Conservation (phyloP, 2,797 vertebrate species). For the Brachymystax lenok region DNA sequence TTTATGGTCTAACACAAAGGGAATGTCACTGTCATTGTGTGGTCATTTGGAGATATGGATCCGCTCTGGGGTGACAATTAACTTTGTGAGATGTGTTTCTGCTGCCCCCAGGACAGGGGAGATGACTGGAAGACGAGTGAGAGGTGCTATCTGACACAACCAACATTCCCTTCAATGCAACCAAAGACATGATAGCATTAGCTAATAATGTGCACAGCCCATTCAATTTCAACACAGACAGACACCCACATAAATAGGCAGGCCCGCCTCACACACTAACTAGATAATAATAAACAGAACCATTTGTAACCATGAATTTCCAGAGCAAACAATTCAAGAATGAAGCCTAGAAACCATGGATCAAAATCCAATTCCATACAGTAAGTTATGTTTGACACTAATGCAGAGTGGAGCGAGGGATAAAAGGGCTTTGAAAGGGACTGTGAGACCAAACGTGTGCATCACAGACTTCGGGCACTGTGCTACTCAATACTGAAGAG, state of each 20-base stretch:
- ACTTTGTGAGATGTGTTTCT: constrained; percentile 54
- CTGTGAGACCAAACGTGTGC: neutral
- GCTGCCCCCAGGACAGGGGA: constrained; percentile 49
- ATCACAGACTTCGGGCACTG: neutral
- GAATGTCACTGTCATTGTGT: constrained; percentile 17
- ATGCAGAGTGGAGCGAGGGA: constrained; percentile 1
- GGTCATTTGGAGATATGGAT: constrained; percentile 15
- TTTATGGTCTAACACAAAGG: neutral
- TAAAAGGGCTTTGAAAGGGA: neutral
- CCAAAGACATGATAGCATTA: constrained; percentile 27
- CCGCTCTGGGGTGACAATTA: constrained; percentile 35
- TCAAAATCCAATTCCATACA: neutral
- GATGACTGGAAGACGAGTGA: constrained; percentile 69
- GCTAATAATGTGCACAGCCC: no score
- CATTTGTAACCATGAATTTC: constrained; percentile 47
- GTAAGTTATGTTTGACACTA: neutral
- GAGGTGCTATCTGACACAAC: constrained; percentile 54
- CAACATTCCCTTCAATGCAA: constrained; percentile 58
- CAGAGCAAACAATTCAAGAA: constrained; percentile 32
- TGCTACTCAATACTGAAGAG: neutral
- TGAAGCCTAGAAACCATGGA: constrained; percentile 5
- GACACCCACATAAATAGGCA: constrained; percentile 19
- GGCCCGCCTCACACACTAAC: neutral
- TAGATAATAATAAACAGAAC: constrained; percentile 23
- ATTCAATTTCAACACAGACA: constrained; percentile 5